These are phyloP conservation scores for Cataglyphis livida DNA, from an alignment of 2,888 invertebrate genomes.

Conservation along the genomic window DNA sequence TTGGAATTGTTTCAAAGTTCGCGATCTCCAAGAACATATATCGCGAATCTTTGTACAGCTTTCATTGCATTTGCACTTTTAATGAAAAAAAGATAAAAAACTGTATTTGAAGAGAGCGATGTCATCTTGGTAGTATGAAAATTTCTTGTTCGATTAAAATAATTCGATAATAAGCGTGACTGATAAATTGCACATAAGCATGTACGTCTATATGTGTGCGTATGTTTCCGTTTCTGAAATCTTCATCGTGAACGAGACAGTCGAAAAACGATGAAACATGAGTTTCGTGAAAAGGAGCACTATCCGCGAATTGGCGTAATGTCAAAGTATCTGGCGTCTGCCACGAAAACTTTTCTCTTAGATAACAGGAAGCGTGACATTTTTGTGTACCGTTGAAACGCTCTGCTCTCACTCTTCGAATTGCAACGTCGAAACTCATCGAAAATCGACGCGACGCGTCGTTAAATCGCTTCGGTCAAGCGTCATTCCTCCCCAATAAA, in stretches of 20 bases:
- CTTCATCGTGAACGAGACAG: background rate
- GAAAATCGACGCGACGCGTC: conserved; percentile 17
- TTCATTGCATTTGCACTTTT: background rate
- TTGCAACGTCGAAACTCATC: conserved; percentile 10
- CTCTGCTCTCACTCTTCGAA: background rate
- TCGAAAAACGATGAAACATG: conserved; percentile 14
- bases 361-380: conserved; percentile 32
- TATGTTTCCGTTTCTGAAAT: background rate
- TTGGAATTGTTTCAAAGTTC: background rate
- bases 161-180: background rate
- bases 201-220: background rate
- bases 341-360: conserved; percentile 47
- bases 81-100: background rate
- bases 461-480: conserved; percentile 37
- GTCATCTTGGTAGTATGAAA: background rate
- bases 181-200: background rate
- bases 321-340: conserved; percentile 18
- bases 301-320: conserved; percentile 1
- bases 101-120: background rate
- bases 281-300: conserved; percentile 26
- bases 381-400: conserved; percentile 29
- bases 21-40: background rate
- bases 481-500: conserved; percentile 38
- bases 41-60: background rate
- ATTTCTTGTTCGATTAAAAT: background rate